phyloP scores from a whole-genome alignment of 2,888 invertebrate genomes.

The Phymatocera aterrima region DNA sequence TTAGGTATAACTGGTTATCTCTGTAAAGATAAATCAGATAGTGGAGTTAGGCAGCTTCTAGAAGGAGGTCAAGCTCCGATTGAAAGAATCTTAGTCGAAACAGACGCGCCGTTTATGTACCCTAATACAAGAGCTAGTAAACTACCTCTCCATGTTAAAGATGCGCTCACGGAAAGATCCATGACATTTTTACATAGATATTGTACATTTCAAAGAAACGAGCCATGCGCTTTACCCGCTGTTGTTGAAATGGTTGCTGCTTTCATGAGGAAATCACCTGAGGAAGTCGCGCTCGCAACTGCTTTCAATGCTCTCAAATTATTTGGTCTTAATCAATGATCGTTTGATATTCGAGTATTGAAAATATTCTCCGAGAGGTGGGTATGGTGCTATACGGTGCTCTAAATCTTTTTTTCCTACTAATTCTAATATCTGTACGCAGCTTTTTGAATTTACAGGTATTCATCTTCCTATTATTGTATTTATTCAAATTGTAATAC shows the following conservation, averaged over 20 bases:
- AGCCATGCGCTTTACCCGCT: slow-evolving; percentile 95
- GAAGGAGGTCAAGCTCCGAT: slow-evolving; percentile 89
- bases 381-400: slow-evolving; percentile 45
- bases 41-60: slow-evolving; percentile 89
- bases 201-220: slow-evolving; percentile 97
- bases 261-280: slow-evolving; percentile 89
- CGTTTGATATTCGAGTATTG: background rate
- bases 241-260: slow-evolving; percentile 97
- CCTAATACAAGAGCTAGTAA: slow-evolving; percentile 96
- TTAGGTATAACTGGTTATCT: slow-evolving; percentile 90
- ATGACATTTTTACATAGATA: slow-evolving; percentile 90
- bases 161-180: slow-evolving; percentile 90
- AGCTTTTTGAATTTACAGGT: slow-evolving; percentile 38
- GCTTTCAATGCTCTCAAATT: slow-evolving; percentile 94
- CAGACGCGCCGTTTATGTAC: slow-evolving; percentile 97
- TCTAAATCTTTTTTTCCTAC: slow-evolving; percentile 32
- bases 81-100: slow-evolving; percentile 91
- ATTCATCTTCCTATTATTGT: slow-evolving; percentile 46
- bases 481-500: slow-evolving; percentile 32
- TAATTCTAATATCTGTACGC: slow-evolving; percentile 21
- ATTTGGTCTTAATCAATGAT: slow-evolving; percentile 88
- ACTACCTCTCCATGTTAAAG: slow-evolving; percentile 91
- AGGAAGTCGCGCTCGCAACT: slow-evolving; percentile 92
- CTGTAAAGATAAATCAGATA: slow-evolving; percentile 95
- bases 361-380: no score